These are phyloP conservation scores for Gambusia yucatana DNA, from an alignment of 2,797 vertebrate species.

Conservation along the genomic window DNA sequence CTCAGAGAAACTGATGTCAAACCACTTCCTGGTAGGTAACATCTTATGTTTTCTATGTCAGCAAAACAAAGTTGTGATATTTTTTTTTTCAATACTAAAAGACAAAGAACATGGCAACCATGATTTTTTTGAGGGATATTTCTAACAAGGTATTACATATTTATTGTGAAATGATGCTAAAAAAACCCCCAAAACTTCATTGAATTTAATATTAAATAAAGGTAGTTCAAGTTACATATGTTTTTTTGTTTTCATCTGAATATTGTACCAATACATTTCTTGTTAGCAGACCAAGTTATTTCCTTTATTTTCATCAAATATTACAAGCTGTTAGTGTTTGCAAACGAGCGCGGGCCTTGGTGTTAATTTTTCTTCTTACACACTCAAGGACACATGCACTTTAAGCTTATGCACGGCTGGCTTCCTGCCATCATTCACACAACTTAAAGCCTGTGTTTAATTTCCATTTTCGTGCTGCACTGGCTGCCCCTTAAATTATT, in stretches of 20 bases:
- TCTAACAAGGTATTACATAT: background rate
- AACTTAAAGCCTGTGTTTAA: constrained; percentile 72
- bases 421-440: constrained; percentile 37
- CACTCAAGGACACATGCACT: constrained; percentile 1
- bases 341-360: background rate
- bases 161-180: background rate
- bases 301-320: constrained; percentile 33
- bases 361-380: constrained; percentile 17
- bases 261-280: background rate
- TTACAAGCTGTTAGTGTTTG: constrained; percentile 15
- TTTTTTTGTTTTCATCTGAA: background rate
- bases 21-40: background rate
- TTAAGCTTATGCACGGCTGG: constrained; percentile 44
- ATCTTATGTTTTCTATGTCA: background rate
- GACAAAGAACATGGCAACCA: background rate
- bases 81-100: background rate
- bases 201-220: too few species aligned
- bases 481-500: constrained; percentile 73
- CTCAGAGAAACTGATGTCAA: background rate
- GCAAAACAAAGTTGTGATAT: background rate
- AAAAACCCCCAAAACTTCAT: too few species aligned
- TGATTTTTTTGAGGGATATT: background rate
- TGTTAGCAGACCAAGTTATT: background rate
- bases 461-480: constrained; percentile 71
- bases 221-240: background rate